Evolutionary conservation across 2,888 invertebrate species (phyloP).

Genomic region (Minunthozetes semirufus): DNA sequence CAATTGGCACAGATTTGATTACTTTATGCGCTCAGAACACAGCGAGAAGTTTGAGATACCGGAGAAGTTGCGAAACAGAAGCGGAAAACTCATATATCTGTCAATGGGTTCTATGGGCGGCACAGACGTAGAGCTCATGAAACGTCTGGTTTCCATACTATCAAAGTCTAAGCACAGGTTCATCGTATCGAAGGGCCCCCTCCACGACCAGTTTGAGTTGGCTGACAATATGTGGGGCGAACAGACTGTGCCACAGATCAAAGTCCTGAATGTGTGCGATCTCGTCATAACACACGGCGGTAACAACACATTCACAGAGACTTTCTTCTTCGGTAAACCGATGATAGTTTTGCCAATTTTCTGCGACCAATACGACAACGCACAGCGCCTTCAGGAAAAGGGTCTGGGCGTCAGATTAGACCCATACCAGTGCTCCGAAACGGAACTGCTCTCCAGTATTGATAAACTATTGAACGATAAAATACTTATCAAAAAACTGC

Average conservation of each 20-base stretch:
- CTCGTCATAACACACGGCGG: slow-evolving; percentile 34
- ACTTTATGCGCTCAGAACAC: not conserved
- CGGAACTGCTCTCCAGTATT: not conserved
- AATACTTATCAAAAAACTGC: no score
- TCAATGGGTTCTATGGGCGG: slow-evolving; percentile 29
- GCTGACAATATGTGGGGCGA: slow-evolving; percentile 35
- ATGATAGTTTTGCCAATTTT: slow-evolving; percentile 27
- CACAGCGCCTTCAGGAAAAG: slow-evolving; percentile 10
- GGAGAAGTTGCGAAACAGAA: not conserved
- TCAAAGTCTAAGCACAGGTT: slow-evolving; percentile 25
- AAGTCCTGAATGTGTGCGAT: slow-evolving; percentile 11
- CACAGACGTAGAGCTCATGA: slow-evolving; percentile 19
- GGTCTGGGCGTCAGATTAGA: slow-evolving; percentile 14
- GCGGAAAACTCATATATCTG: slow-evolving; percentile 26
- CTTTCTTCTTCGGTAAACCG: slow-evolving; percentile 16
- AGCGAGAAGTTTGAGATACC: slow-evolving; percentile 13
- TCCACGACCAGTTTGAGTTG: slow-evolving; percentile 18
- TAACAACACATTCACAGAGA: slow-evolving; percentile 30
- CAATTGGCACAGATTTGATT: not conserved
- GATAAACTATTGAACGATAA: no score
- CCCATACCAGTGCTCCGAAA: slow-evolving; percentile 28
- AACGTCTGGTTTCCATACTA: slow-evolving; percentile 1
- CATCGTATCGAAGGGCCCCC: slow-evolving; percentile 25
- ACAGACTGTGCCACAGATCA: slow-evolving; percentile 16
- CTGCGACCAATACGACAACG: slow-evolving; percentile 3